Evolutionary conservation across 1,140 invertebrate species (phyloP).

Genomic region (Heliconius congener): DNA sequence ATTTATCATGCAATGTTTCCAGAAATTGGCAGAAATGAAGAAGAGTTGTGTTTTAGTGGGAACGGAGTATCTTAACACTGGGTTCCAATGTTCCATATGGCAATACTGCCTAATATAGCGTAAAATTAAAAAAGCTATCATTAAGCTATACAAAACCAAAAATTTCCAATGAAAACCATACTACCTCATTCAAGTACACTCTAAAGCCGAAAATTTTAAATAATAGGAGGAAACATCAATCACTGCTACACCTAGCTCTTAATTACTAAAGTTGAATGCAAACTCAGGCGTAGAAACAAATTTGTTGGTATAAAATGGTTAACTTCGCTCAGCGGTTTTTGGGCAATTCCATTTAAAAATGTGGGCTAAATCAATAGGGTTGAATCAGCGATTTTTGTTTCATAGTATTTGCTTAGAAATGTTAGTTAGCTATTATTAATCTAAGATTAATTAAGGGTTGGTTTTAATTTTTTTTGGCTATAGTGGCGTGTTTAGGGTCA

Average conservation of each 20-base stretch:
- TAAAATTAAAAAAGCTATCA: no score
- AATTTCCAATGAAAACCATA: background rate
- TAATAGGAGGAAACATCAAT: constrained; percentile 13
- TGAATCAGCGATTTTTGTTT: background rate
- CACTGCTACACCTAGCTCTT: background rate
- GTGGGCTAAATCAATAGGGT: background rate
- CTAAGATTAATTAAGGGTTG: background rate
- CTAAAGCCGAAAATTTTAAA: constrained; percentile 1
- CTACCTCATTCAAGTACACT: background rate
- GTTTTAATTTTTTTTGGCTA: background rate
- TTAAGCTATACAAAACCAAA: background rate
- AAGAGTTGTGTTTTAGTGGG: no score
- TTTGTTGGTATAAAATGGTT: constrained; percentile 14
- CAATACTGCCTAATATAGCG: no score
- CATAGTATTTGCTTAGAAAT: background rate
- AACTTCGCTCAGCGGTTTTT: background rate
- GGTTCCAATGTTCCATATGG: no score
- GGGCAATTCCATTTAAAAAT: constrained; percentile 10
- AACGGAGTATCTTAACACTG: no score
- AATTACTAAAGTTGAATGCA: constrained; percentile 13
- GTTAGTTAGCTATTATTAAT: background rate
- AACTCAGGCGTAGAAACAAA: constrained; percentile 13
- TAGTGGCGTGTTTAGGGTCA: background rate
- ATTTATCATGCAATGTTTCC: no score
- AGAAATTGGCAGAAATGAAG: no score